Conservation (phyloP, 2,888 invertebrate genomes). For the Cheilosia soror region DNA sequence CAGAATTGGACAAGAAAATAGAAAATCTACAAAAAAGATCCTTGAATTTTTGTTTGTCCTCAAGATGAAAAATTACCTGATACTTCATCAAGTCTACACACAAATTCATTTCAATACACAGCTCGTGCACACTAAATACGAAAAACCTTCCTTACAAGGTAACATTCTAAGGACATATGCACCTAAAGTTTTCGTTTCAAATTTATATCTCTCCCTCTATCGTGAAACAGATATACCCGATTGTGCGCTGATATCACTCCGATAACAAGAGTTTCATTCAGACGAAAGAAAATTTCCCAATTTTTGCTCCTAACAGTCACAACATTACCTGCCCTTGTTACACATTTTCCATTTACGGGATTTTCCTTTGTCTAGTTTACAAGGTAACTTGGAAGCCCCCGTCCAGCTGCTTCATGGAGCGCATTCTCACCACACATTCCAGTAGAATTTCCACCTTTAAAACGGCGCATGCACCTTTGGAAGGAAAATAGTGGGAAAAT, state of each 20-base stretch:
- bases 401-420: slow-evolving; percentile 1
- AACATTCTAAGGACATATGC: slow-evolving; percentile 38
- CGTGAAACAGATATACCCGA: slow-evolving; percentile 14
- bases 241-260: slow-evolving; percentile 23
- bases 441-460: not conserved
- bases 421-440: slow-evolving; percentile 66
- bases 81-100: slow-evolving; percentile 20
- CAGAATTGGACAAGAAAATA: no score
- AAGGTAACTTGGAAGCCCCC: slow-evolving; percentile 28
- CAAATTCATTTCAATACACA: slow-evolving; percentile 15
- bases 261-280: slow-evolving; percentile 22
- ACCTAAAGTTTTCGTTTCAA: slow-evolving; percentile 30
- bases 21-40: not conserved
- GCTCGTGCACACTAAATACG: slow-evolving; percentile 12
- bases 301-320: slow-evolving; percentile 17
- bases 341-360: slow-evolving; percentile 7
- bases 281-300: slow-evolving; percentile 31
- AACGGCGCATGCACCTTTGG: slow-evolving; percentile 43
- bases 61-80: slow-evolving; percentile 15
- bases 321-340: slow-evolving; percentile 43
- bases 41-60: not conserved
- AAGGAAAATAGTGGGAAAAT: slow-evolving; percentile 49
- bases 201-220: not conserved
- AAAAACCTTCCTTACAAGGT: slow-evolving; percentile 41
- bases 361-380: slow-evolving; percentile 43